phyloP scores from a whole-genome alignment of 1,140 invertebrate species.

The Meloidogyne hapla region DNA sequence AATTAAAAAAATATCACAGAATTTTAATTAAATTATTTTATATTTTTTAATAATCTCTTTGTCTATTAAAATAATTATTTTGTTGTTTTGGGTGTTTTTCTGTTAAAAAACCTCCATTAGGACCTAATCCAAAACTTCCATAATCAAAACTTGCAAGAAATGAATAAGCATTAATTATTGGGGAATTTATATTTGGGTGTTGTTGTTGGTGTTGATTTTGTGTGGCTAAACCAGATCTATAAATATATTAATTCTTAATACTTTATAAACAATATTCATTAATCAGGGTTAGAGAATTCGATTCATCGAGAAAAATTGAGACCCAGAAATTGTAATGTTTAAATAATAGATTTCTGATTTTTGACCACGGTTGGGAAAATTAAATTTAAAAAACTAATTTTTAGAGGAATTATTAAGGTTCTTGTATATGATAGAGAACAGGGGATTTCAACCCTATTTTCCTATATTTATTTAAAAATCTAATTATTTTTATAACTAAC shows the following conservation, averaged over 20 bases:
- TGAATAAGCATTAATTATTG: background rate
- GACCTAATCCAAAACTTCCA: constrained; percentile 1
- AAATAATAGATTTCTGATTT: no score
- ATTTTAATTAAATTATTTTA: background rate
- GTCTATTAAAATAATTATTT: background rate
- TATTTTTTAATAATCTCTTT: background rate
- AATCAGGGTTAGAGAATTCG: no score
- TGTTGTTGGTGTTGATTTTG: background rate
- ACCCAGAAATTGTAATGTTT: no score
- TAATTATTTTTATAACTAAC: background rate
- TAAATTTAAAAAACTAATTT: no score
- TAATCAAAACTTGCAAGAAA: background rate
- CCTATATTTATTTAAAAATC: no score
- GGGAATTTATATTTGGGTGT: background rate
- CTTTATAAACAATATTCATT: no score
- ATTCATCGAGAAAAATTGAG: no score
- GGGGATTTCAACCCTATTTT: no score
- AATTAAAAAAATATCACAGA: background rate
- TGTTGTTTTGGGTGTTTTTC: background rate
- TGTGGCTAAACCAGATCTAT: background rate
- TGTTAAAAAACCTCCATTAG: background rate
- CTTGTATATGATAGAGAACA: no score
- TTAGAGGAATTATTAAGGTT: no score
- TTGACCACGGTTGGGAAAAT: no score
- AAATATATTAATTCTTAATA: no score